A percentile compares a stretch with the other conserved stretches of the same genome.
phyloP scores from a whole-genome alignment of 64 coral and sea anemone genomes.

The Montipora cactus region DNA sequence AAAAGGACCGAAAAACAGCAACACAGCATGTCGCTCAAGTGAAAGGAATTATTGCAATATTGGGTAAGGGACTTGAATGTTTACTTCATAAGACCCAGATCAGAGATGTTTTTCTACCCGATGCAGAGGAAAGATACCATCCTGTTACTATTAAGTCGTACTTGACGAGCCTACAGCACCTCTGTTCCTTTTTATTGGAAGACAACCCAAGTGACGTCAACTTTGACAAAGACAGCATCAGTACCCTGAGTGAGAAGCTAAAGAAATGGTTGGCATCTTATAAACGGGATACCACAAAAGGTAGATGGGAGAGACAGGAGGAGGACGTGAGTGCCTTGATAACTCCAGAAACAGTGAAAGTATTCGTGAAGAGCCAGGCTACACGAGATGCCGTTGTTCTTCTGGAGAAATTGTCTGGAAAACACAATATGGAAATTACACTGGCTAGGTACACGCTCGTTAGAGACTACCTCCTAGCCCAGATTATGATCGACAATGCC shows the following conservation, averaged over 20 bases:
- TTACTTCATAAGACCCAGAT: slow-evolving; percentile 70
- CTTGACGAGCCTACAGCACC: slow-evolving; percentile 52
- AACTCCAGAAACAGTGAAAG: slow-evolving; percentile 47
- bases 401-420: slow-evolving; percentile 35
- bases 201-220: slow-evolving; percentile 10
- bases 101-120: slow-evolving; percentile 69
- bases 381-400: slow-evolving; percentile 47
- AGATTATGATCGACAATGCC: slow-evolving; percentile 57
- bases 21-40: slow-evolving; percentile 75
- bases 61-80: slow-evolving; percentile 36
- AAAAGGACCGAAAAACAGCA: slow-evolving; percentile 82
- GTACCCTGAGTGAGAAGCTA: slow-evolving; percentile 33
- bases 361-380: slow-evolving; percentile 53
- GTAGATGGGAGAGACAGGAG: slow-evolving; percentile 65
- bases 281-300: slow-evolving; percentile 33
- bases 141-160: slow-evolving; percentile 52
- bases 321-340: slow-evolving; percentile 48
- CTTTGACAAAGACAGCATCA: slow-evolving; percentile 37
- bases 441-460: slow-evolving; percentile 36
- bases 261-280: slow-evolving; percentile 60
- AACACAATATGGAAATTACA: slow-evolving; percentile 22
- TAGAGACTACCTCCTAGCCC: slow-evolving; percentile 31
- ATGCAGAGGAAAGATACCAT: slow-evolving; percentile 37
- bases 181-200: slow-evolving; percentile 39
- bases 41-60: slow-evolving; percentile 30